phyloP scores from a whole-genome alignment of 2,888 invertebrate genomes.

The Limnephilus auricula region DNA sequence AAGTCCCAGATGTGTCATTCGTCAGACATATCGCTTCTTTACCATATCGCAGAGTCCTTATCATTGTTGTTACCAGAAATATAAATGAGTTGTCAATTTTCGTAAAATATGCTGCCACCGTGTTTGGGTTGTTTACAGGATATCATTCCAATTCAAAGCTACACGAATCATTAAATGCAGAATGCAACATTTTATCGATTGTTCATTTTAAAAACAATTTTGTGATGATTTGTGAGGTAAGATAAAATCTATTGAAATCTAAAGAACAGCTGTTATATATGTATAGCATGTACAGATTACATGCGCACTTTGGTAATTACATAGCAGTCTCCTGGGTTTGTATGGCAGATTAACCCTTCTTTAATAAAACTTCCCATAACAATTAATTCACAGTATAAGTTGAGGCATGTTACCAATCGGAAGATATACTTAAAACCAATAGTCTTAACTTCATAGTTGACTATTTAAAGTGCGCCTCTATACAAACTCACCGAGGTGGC shows the following conservation, averaged over 20 bases:
- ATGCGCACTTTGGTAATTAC: neutral
- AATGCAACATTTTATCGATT: neutral
- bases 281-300: neutral
- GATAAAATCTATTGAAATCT: neutral
- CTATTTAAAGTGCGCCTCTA: neutral
- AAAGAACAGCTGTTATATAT: neutral
- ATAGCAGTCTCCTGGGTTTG: neutral
- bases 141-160: neutral
- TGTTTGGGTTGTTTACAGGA: neutral
- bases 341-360: neutral
- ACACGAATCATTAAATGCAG: neutral
- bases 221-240: neutral
- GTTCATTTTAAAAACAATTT: neutral
- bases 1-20: neutral
- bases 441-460: too few species aligned
- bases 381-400: neutral
- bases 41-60: neutral
- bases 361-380: neutral
- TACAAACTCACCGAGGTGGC: neutral
- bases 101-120: neutral
- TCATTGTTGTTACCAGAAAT: neutral
- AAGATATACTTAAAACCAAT: neutral
- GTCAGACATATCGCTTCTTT: neutral
- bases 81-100: neutral
- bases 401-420: neutral